A percentile compares a stretch with the other conserved stretches of the same genome.
Conservation (phyloP, 2,113 vertebrate species). For the Zapornia atra region DNA sequence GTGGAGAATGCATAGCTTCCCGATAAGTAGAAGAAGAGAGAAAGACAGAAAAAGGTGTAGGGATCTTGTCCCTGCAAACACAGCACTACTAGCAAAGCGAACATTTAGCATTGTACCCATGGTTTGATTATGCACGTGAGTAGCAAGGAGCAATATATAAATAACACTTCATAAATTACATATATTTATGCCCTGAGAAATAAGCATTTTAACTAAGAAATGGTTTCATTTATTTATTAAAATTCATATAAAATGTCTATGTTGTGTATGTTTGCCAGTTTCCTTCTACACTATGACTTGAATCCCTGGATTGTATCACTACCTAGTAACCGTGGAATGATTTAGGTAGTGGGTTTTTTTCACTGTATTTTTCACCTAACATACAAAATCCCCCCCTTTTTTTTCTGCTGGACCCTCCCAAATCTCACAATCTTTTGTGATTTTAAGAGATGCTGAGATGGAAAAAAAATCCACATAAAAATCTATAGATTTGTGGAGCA, state of each 20-base stretch:
- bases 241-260: background rate
- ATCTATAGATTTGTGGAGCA: background rate
- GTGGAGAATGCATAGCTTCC: background rate
- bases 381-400: background rate
- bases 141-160: slow-evolving; percentile 1
- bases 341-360: background rate
- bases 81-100: slow-evolving; percentile 19
- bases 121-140: background rate
- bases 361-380: background rate
- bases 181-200: background rate
- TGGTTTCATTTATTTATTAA: background rate
- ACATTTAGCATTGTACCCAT: background rate
- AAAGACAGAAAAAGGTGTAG: background rate
- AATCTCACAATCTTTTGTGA: background rate
- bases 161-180: slow-evolving; percentile 15
- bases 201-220: slow-evolving; percentile 11
- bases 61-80: background rate
- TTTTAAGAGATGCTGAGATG: background rate
- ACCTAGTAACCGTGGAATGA: background rate
- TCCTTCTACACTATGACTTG: background rate
- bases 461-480: background rate
- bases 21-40: background rate
- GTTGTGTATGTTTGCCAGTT: background rate
- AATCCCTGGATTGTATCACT: background rate
- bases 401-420: background rate